These are phyloP conservation scores for Typhlichthys eigenmanni DNA, from an alignment of 2,797 vertebrate genomes.

Conservation along the genomic window DNA sequence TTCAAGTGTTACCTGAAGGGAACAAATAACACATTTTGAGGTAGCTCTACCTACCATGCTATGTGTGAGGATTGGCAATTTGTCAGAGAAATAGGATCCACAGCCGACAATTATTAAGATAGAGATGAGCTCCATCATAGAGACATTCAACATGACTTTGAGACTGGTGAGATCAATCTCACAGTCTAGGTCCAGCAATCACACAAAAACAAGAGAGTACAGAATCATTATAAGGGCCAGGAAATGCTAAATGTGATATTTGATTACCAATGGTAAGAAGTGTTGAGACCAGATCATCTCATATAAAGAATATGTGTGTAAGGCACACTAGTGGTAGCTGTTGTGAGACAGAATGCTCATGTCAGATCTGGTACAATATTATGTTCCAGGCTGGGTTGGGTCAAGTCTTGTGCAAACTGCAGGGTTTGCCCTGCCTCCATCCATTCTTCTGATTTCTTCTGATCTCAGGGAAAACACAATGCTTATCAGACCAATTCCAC, in stretches of 20 bases:
- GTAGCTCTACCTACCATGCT: not conserved
- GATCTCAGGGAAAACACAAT: no score
- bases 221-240: constrained; percentile 63
- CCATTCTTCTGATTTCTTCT: no score
- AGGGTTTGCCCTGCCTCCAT: no score
- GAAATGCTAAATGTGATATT: constrained; percentile 44
- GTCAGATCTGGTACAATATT: no score
- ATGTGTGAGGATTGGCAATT: not conserved
- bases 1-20: no score
- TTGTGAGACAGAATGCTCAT: no score
- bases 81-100: not conserved
- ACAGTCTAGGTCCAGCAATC: constrained; percentile 49
- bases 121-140: constrained; percentile 11
- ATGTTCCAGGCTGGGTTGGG: no score
- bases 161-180: constrained; percentile 21
- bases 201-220: constrained; percentile 54
- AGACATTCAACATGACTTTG: constrained; percentile 7
- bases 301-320: not conserved
- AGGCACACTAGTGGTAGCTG: not conserved
- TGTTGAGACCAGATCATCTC: constrained; percentile 25
- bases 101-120: not conserved
- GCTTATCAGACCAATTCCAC: no score
- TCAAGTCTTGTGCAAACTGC: no score
- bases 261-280: constrained; percentile 63
- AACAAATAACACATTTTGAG: not conserved